A percentile compares a stretch with the other conserved stretches of the same genome.
Conservation (phyloP, 1,140 invertebrate genomes). For the Holotrichia oblita region DNA sequence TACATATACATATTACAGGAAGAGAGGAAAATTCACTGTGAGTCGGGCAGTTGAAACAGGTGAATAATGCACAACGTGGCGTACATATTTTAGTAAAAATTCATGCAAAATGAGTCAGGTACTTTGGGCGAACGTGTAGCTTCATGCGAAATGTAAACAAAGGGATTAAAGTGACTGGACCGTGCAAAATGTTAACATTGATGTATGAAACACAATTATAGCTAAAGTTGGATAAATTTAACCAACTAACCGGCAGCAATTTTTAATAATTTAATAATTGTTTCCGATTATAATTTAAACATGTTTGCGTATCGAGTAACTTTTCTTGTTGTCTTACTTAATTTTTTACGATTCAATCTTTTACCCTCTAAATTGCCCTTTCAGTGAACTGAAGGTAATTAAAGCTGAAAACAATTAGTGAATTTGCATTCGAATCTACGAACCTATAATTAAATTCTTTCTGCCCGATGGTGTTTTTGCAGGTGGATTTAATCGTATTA, state of each 20-base stretch:
- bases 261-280: too few relatives aligned
- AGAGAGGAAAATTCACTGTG: neutral
- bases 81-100: conserved; percentile 14
- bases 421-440: conserved; percentile 5
- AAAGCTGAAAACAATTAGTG: neutral
- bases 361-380: too few relatives aligned
- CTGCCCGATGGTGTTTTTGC: neutral
- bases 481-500: conserved; percentile 17
- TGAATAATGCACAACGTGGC: conserved; percentile 6
- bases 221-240: too few relatives aligned
- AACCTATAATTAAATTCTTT: neutral
- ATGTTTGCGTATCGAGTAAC: too few relatives aligned
- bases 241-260: too few relatives aligned
- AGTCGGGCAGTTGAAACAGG: neutral
- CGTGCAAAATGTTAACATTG: neutral
- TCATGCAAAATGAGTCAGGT: neutral
- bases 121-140: neutral
- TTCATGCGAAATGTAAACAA: neutral
- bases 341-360: too few relatives aligned
- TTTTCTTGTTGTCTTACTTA: too few relatives aligned
- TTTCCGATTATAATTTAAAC: too few relatives aligned
- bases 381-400: neutral
- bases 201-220: too few relatives aligned
- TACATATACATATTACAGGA: conserved; percentile 4
- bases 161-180: neutral